A percentile compares a stretch with the other conserved stretches of the same genome.
phyloP scores from a whole-genome alignment of 2,888 invertebrate genomes.

The Synergus itoensis region DNA sequence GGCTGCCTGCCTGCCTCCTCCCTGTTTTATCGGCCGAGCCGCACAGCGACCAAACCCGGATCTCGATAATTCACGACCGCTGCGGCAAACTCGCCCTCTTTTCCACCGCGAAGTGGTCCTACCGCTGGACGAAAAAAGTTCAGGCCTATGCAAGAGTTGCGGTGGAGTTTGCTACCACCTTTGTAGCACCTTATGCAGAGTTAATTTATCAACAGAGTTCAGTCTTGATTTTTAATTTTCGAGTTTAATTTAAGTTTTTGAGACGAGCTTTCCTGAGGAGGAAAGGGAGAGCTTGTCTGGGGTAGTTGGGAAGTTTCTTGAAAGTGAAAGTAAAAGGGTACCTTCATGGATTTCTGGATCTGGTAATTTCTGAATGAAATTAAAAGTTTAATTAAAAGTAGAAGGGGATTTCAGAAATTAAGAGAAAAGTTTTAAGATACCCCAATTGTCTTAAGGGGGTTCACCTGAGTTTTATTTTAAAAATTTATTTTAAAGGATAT shows the following conservation, averaged over 20 bases:
- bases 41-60: slow-evolving; percentile 51
- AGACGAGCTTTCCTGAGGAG: too few species aligned
- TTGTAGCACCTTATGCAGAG: background rate
- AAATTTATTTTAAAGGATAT: too few species aligned
- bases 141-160: background rate
- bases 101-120: slow-evolving; percentile 32
- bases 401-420: background rate
- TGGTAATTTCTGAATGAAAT: too few species aligned
- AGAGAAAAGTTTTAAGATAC: background rate
- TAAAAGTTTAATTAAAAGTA: background rate
- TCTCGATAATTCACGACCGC: slow-evolving; percentile 60
- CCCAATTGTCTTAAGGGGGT: background rate
- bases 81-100: slow-evolving; percentile 54
- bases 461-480: too few species aligned
- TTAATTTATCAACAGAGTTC: background rate
- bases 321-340: too few species aligned
- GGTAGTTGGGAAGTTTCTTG: too few species aligned
- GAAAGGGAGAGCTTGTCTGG: too few species aligned
- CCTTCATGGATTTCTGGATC: too few species aligned
- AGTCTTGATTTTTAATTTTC: background rate
- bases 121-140: slow-evolving; percentile 8
- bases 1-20: background rate
- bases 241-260: background rate
- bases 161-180: background rate
- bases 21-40: slow-evolving; percentile 41